phyloP scores from a whole-genome alignment of 2,113 vertebrate species.

The Actenoides lindsayi region DNA sequence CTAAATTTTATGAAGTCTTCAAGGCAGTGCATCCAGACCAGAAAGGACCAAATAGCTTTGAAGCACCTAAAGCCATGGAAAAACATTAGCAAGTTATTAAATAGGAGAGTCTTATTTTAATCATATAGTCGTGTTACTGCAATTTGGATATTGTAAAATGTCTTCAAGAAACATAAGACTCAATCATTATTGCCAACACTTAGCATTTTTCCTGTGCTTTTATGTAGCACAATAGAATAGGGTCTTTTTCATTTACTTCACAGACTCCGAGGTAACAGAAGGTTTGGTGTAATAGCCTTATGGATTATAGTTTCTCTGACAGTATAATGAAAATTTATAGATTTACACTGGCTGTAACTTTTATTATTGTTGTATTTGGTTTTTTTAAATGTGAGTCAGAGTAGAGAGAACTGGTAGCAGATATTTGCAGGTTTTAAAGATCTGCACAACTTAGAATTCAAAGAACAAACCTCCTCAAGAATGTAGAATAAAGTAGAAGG shows the following conservation, averaged over 20 bases:
- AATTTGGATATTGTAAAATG: not conserved
- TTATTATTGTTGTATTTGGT: not conserved
- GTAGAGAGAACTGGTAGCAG: not conserved
- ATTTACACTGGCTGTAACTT: not conserved
- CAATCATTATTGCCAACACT: not conserved
- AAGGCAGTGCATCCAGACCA: accelerated
- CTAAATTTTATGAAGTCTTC: not conserved
- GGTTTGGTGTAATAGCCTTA: not conserved
- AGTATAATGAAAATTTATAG: not conserved
- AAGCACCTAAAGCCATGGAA: not conserved
- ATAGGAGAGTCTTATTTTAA: not conserved
- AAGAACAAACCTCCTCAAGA: not conserved
- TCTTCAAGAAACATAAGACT: not conserved
- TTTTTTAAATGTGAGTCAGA: not conserved
- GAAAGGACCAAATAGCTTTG: not conserved
- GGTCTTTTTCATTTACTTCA: not conserved
- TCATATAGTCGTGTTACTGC: not conserved
- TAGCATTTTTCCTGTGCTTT: not conserved
- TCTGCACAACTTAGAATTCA: not conserved
- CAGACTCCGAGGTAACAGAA: not conserved
- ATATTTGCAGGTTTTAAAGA: not conserved
- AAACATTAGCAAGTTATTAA: not conserved
- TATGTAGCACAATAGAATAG: not conserved
- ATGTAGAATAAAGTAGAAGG: not conserved
- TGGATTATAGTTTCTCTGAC: not conserved